Conservation (phyloP, 2,888 invertebrate species). For the Eristalis tenax region DNA sequence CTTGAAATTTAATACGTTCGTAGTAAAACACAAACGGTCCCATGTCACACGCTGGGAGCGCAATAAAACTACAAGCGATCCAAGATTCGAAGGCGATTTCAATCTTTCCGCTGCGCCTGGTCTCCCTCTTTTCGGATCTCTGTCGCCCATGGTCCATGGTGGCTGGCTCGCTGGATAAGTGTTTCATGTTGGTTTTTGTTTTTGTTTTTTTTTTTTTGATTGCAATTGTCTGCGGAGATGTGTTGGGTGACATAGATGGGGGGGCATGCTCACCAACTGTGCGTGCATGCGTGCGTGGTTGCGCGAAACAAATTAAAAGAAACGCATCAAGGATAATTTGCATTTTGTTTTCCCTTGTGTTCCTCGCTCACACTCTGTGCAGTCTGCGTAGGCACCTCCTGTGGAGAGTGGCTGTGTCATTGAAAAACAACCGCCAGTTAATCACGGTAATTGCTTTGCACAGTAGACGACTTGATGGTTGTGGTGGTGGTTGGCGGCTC, state of each 20-base stretch:
- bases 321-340: slow-evolving; percentile 70
- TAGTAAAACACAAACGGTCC: slow-evolving; percentile 44
- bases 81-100: slow-evolving; percentile 21
- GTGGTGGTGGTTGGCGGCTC: slow-evolving; percentile 13
- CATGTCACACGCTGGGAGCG: slow-evolving; percentile 69
- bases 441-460: slow-evolving; percentile 69
- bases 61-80: slow-evolving; percentile 43
- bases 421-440: slow-evolving; percentile 67
- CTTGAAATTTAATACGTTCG: slow-evolving; percentile 67
- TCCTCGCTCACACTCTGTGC: not conserved
- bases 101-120: slow-evolving; percentile 9
- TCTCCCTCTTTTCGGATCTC: not conserved
- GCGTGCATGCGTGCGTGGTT: slow-evolving; percentile 58
- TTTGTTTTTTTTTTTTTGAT: slow-evolving; percentile 13
- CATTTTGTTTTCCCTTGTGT: slow-evolving; percentile 58
- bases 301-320: slow-evolving; percentile 71
- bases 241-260: not conserved
- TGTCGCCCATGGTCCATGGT: not conserved
- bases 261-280: not conserved
- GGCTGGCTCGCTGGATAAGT: slow-evolving; percentile 6
- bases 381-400: slow-evolving; percentile 41
- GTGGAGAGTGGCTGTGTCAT: slow-evolving; percentile 67
- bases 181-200: slow-evolving; percentile 4
- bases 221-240: slow-evolving; percentile 42
- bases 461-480: slow-evolving; percentile 26